Conservation (phyloP, 2,888 invertebrate genomes). For the Andricus quercusramuli region DNA sequence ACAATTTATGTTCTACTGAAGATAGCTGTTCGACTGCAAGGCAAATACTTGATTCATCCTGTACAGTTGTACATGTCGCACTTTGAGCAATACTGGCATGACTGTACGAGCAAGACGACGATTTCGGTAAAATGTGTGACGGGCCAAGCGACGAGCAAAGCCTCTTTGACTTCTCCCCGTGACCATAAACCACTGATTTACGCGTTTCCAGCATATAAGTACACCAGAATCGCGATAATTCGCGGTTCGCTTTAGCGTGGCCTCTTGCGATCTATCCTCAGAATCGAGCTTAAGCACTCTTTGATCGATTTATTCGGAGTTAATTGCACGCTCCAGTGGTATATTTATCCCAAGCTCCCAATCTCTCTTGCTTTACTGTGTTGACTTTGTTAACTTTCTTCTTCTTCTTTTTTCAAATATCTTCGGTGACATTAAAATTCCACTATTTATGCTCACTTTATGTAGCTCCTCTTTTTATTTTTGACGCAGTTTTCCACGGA, state of each 20-base stretch:
- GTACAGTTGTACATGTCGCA: slow-evolving; percentile 47
- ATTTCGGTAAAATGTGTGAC: slow-evolving; percentile 75
- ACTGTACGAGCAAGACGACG: slow-evolving; percentile 59
- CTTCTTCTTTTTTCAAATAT: neutral
- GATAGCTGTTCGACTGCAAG: slow-evolving; percentile 58
- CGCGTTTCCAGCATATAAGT: slow-evolving; percentile 59
- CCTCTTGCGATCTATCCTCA: slow-evolving; percentile 67
- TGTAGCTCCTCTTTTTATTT: neutral
- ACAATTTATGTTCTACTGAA: slow-evolving; percentile 47
- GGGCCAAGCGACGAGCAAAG: slow-evolving; percentile 68
- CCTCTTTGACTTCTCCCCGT: slow-evolving; percentile 71
- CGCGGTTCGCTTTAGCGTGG: slow-evolving; percentile 52
- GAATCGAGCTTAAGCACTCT: slow-evolving; percentile 62
- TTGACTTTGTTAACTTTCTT: neutral
- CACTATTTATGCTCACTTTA: neutral
- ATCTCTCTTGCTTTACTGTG: slow-evolving; percentile 11
- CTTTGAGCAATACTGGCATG: slow-evolving; percentile 53
- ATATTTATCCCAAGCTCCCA: slow-evolving; percentile 9
- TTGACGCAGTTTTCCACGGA: neutral
- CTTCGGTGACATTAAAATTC: neutral
- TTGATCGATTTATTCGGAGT: slow-evolving; percentile 57
- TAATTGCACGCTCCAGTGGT: slow-evolving; percentile 15
- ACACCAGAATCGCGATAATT: slow-evolving; percentile 51
- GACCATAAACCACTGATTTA: slow-evolving; percentile 74
- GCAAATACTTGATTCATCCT: slow-evolving; percentile 51